Conservation (phyloP, 2,113 vertebrate species). For the Amazona vittata region DNA sequence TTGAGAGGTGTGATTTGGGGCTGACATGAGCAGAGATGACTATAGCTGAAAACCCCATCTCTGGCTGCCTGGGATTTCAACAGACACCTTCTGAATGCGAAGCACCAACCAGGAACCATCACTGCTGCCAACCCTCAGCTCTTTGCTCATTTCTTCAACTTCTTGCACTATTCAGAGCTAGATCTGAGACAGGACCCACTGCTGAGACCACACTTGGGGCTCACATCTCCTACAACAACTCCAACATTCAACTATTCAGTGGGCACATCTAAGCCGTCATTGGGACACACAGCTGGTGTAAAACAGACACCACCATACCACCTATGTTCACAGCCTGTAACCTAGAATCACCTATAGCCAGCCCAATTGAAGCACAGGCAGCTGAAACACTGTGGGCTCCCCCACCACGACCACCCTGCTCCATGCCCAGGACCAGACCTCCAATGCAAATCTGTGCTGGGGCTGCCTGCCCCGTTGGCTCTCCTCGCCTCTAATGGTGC, state of each 20-base stretch:
- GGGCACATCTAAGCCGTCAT: accelerated
- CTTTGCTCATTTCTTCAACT: neutral
- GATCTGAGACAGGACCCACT: neutral
- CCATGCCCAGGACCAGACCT: accelerated
- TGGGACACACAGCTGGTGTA: neutral
- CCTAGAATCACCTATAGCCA: neutral
- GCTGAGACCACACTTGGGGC: neutral
- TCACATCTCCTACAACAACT: neutral
- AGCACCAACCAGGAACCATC: accelerated
- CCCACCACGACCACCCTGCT: accelerated
- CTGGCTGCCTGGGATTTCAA: accelerated
- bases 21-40: neutral
- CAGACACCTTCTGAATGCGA: accelerated
- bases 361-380: neutral
- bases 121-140: neutral
- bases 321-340: accelerated
- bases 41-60: neutral
- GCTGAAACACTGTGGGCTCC: accelerated
- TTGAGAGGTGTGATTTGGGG: accelerated
- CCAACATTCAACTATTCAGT: neutral
- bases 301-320: neutral
- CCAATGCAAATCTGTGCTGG: accelerated
- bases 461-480: neutral
- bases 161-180: accelerated
- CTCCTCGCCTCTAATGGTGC: neutral